Evolutionary conservation across 1,140 invertebrate species (phyloP), one percentile per base, ranked within the genome.

Genomic region (Ostrea edulis): DNA sequence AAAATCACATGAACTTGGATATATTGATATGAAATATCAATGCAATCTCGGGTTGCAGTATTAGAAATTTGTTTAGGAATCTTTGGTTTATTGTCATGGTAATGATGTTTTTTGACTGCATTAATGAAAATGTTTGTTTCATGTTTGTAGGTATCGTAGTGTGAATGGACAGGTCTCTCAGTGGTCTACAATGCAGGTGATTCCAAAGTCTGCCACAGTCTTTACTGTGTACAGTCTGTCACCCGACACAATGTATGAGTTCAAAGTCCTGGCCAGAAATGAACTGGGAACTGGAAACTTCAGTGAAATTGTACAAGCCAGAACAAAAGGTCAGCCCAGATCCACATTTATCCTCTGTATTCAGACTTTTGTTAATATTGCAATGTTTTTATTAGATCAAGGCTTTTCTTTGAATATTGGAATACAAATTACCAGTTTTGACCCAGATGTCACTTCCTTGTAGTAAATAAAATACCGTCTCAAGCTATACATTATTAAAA

Each of bases 241-340:
- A 90, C 98, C 98, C 5, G 97, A 97, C 84, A 98, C 98, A 8
- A 97, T 97, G 44, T 99, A 99, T 95, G 98, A 99, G 95, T 99
- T 99, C 95, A 98, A 98, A 96, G 98, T 99, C 77, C 97, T 99
- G 90, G 98, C 98, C 54, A 97, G 98, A 93, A 99, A 99, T 94
- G 97, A 97, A 5, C 96, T 98, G 53, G 98, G 98, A 77, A 98
- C 99, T 93, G 98, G 98, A 86, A 97, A 98, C 97, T 97, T 98
- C 96, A 99, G 98, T 95, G 97, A 98, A 95, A 96, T 98, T 62
- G 97, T 99, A 92, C 97, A 97, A 51, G 97, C 98, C 86, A 96
- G 96, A 94, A 99, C 98, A 58, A 96, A 98, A 93, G 98, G 98
- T 99, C 96, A 96, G 87, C 86, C 55, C 14, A 62, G 17, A 62